Evolutionary conservation across 2,113 vertebrate genomes (phyloP).

Genomic region (Cairina moschata): DNA sequence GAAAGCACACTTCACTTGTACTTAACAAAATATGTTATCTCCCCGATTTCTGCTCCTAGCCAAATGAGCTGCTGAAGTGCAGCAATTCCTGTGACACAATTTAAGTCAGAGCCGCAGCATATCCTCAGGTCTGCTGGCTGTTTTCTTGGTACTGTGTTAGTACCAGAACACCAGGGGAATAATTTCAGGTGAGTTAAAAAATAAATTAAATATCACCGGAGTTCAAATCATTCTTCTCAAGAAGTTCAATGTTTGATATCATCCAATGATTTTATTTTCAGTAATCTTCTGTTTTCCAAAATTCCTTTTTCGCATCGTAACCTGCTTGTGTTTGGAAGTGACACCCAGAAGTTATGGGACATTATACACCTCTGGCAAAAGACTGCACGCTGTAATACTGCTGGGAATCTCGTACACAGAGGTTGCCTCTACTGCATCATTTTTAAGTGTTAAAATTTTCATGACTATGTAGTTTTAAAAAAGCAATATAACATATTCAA

Average conservation of each 20-base stretch:
- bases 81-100: background rate
- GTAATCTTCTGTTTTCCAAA: background rate
- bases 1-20: background rate
- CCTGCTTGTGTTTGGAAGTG: background rate
- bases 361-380: background rate
- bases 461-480: background rate
- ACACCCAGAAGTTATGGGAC: background rate
- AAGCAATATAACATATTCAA: background rate
- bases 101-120: background rate
- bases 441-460: background rate
- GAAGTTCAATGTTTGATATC: background rate
- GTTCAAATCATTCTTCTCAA: background rate
- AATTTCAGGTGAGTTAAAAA: background rate
- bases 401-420: background rate
- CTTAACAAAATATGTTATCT: background rate
- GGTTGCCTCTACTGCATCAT: background rate
- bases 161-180: background rate
- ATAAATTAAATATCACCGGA: background rate
- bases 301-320: background rate
- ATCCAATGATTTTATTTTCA: background rate
- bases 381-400: background rate
- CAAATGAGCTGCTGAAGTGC: background rate
- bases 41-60: background rate
- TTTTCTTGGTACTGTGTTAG: background rate
- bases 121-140: background rate